Evolutionary conservation across 2,888 invertebrate species (phyloP), one percentile per base, ranked within the genome.

Genomic region (Eristalis arbustorum): DNA sequence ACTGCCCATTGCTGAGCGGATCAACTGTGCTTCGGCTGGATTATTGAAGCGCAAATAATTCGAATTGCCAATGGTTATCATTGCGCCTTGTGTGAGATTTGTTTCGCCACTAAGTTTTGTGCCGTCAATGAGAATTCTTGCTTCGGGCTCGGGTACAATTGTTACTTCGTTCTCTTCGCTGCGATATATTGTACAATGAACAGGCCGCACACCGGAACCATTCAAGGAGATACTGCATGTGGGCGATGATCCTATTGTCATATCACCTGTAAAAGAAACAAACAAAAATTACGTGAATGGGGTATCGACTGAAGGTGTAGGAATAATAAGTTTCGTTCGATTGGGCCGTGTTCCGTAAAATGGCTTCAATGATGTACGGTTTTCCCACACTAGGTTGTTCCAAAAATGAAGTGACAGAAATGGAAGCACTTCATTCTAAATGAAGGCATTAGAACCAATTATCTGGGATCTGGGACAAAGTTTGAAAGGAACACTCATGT

Each of bases 1-100:
- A 40, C 92, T 92, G 76, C 92, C 94, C 88, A 97, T 94, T 5
- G 96, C 96, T 0, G 97, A 96, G 92, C 97, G 97, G 94, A 98
- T 96, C 89, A 97, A 94, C 92, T 96, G 95, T 4, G 98, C 98
- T 91, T 98, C 97, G 72, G 96, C 96, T 0, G 98, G 98, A 92
- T 98, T 97, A 93, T 98, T 98, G 94, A 98, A 98, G 59, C 98
- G 96, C 92, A 98, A 95, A 93, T 97, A 97, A 93, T 97, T 98
- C 71, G 98, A 97, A 68, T 97, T 95, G 34, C 98, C 98, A 89
- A 98, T 96, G 71, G 97, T 97, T 88, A 98, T 93, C 97, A 98
- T 98, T 91, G 97, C 97, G 90, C 98, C 98, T 95, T 98, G 97
- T 13, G 96, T 95, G 63, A 98, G 94, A 89, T 96, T 93, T 3